Evolutionary conservation across 2,113 vertebrate genomes (phyloP), one percentile per base, ranked within the genome.

Genomic region (Oceanodroma tethys): DNA sequence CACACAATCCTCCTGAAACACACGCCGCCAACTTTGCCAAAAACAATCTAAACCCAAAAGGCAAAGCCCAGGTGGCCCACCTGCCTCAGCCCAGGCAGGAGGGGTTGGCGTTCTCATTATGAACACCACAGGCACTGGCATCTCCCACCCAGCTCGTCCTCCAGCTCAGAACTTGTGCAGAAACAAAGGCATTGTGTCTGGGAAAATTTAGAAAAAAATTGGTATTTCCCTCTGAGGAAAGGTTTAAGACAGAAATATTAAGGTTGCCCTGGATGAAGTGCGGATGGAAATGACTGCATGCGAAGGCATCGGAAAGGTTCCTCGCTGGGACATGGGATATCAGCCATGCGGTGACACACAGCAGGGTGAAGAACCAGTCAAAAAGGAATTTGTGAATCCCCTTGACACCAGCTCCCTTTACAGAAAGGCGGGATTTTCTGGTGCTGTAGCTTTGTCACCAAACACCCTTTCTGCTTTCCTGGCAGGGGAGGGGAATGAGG

Each of bases 1-100:
- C 99, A 99, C 25, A 98, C 85, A 7, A 98, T 93, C 80, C 98
- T 97, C 95, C 99, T 99, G 88, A 55, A 92, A 97, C 55, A 73
- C 32, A 55, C 14, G 47, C 21, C 45, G 1, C 4, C 42, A 36
- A 0, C 47, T 50, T 23, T 7, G 11, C 2, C 13, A 3, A 29
- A 50, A 70, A 2, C 59, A 11, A 18, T 9, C 32, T 5, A 48
- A 56, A 47, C 22, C 50, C 26, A 0, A 45, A 75, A 42, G 27
- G 15, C 48, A 52, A 71, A 90, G 56, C 70, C 50, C 22, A 15
- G 2, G 19, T 20, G 47, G 20, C 15, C 27, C n/a, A 27, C 26
- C 16, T 5, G 16, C 32, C 68, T 17, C 72, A 63, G 68, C 40
- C 43, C 22, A 18, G 42, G 16, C 42, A 53, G 17, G 34, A 65